Percentiles rank a stretch among this genome's conserved stretches.
Evolutionary conservation across 1,140 invertebrate genomes (phyloP).

Genomic region (Tigriopus japonicus): DNA sequence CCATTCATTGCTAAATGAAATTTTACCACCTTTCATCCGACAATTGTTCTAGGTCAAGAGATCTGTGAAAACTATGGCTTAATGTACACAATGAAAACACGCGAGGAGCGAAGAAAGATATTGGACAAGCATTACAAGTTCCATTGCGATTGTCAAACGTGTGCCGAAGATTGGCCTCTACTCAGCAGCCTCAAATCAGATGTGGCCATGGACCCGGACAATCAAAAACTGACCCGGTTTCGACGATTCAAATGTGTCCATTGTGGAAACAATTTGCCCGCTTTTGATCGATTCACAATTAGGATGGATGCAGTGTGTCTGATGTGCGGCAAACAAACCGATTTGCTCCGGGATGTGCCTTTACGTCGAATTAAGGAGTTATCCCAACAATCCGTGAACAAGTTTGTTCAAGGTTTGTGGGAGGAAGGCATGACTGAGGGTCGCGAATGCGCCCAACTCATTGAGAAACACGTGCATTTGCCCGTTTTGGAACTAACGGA

Average conservation of each 20-base stretch:
- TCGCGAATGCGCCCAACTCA: background rate
- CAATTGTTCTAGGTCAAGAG: slow-evolving; percentile 23
- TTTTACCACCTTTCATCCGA: too few species aligned
- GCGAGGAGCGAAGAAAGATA: slow-evolving; percentile 24
- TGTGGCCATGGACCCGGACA: background rate
- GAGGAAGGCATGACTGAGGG: background rate
- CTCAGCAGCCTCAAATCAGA: slow-evolving; percentile 15
- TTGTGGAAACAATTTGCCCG: background rate
- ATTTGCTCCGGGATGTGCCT: background rate
- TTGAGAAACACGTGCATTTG: background rate
- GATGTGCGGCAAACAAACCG: background rate
- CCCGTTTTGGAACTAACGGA: background rate
- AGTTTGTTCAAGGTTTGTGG: background rate
- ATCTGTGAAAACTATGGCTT: slow-evolving; percentile 39
- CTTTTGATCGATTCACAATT: background rate
- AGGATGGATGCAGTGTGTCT: background rate
- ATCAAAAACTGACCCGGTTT: background rate
- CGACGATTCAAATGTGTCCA: background rate
- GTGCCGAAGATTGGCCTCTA: slow-evolving; percentile 30
- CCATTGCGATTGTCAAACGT: slow-evolving; percentile 33
- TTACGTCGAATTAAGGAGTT: background rate
- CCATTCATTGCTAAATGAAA: too few species aligned
- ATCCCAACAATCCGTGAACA: background rate
- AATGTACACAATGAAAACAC: slow-evolving; percentile 29
- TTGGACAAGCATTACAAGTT: slow-evolving; percentile 36